Evolutionary conservation across 2,888 invertebrate species (phyloP), one percentile per base, ranked within the genome.

Genomic region (Xylota segnis): DNA sequence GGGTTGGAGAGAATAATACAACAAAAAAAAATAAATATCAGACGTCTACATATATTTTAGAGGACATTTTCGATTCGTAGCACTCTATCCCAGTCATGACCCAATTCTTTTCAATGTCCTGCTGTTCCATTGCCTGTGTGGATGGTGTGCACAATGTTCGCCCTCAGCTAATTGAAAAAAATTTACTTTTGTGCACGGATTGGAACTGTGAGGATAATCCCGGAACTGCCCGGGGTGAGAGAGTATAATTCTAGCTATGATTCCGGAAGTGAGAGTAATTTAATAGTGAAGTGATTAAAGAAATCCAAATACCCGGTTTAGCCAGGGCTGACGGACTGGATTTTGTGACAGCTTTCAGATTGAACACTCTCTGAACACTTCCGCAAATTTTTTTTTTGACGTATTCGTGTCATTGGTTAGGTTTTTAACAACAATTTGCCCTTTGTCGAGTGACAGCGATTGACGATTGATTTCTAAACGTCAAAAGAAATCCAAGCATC

Each of bases 91-190:
- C 23, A 37, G 54, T 14, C 34, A 65, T 56, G 75, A 75, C 75
- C 75, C 23, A 45, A 45, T 34, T 77, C 14, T 40, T n/a, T 40
- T 4, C 4, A 59, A 52, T 59, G 59, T 50, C 76, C 76, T 77
- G 40, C 40, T 52, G 68, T 50, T 58, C 16, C 0, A 16, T 37
- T 12, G 32, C 29, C 29, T 27, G 37, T 40, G 3, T 23, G 23
- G 23, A 23, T 23, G 3, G 1, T 23, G 23, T 2, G 23, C 23
- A 23, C 23, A 23, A 23, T 23, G 23, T 50, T 27, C 23, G 59
- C 23, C 23, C 18, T 14, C 9, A 52, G 23, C 47, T 59, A 76
- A 66, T 66, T 68, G 58, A 50, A 66, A 40, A n/a, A 18, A 43
- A 43, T 27, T 50, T 27, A 18, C 14, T 23, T 37, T 40, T 18